phyloP scores from a whole-genome alignment of 2,797 vertebrate genomes.

The Phoxinus dragarum region DNA sequence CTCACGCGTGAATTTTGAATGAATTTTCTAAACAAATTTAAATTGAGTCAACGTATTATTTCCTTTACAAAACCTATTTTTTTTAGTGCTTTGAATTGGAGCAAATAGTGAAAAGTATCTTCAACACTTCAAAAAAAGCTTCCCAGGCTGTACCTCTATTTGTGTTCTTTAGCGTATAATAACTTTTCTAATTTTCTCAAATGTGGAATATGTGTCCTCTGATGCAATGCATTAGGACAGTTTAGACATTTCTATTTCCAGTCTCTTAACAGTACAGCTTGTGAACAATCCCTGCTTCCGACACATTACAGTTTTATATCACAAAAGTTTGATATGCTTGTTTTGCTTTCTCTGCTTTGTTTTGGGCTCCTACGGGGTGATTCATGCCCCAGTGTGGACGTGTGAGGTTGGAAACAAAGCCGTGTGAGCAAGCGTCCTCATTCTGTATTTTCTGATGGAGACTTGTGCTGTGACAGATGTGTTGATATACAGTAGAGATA shows the following conservation, averaged over 20 bases:
- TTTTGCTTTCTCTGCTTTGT: conserved; percentile 27
- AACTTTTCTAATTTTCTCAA: neutral
- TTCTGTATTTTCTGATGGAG: conserved; percentile 56
- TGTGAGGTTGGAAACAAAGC: conserved; percentile 48
- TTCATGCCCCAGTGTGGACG: conserved; percentile 53
- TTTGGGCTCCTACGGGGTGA: conserved; percentile 45
- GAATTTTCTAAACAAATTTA: neutral
- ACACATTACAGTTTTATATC: conserved; percentile 12
- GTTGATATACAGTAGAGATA: conserved; percentile 48
- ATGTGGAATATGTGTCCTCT: neutral
- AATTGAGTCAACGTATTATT: neutral
- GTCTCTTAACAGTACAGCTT: neutral
- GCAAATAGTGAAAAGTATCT: neutral
- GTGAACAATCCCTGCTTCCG: conserved; percentile 17
- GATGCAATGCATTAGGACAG: neutral
- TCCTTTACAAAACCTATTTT: neutral
- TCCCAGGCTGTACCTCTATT: neutral
- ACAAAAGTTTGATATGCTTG: neutral
- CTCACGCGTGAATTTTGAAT: neutral
- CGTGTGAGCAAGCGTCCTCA: conserved; percentile 49
- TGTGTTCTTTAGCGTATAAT: neutral
- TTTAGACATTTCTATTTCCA: neutral
- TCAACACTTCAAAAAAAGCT: neutral
- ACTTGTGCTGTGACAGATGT: conserved; percentile 40
- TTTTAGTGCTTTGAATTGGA: neutral